Evolutionary conservation across 2,888 invertebrate species (phyloP).

Genomic region (Drosophila nigricruria): DNA sequence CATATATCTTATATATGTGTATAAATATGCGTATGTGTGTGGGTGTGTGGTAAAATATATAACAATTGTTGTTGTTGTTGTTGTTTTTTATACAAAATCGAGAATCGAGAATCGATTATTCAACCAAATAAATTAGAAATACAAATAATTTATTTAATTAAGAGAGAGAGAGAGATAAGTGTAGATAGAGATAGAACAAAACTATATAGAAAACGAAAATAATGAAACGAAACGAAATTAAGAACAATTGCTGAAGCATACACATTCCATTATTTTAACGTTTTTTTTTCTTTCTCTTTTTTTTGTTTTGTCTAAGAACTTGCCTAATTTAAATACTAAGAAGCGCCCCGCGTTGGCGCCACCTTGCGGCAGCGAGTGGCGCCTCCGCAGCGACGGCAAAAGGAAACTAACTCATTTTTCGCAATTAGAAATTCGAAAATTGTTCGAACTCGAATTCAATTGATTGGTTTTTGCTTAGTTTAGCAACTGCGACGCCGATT

Average conservation of each 20-base stretch:
- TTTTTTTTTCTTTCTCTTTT: constrained; percentile 7
- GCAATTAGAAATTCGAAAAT: constrained; percentile 31
- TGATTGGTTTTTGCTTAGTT: constrained; percentile 34
- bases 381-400: constrained; percentile 42
- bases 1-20: constrained; percentile 19
- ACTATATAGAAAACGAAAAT: constrained; percentile 19
- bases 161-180: constrained; percentile 35
- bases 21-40: constrained; percentile 29
- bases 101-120: constrained; percentile 60
- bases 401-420: constrained; percentile 63
- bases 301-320: constrained; percentile 48
- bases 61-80: constrained; percentile 47
- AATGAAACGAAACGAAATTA: constrained; percentile 24
- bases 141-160: constrained; percentile 55
- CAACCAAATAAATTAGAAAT: constrained; percentile 51
- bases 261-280: constrained; percentile 33
- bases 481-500: constrained; percentile 53
- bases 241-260: constrained; percentile 52
- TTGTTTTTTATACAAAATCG: constrained; percentile 53
- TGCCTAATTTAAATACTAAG: constrained; percentile 69
- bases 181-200: constrained; percentile 42
- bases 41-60: constrained; percentile 50
- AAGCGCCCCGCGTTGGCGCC: constrained; percentile 37
- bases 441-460: constrained; percentile 23
- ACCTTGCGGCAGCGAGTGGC: constrained; percentile 27